Conservation (phyloP, 2,888 invertebrate species). For the Mystacides longicornis region DNA sequence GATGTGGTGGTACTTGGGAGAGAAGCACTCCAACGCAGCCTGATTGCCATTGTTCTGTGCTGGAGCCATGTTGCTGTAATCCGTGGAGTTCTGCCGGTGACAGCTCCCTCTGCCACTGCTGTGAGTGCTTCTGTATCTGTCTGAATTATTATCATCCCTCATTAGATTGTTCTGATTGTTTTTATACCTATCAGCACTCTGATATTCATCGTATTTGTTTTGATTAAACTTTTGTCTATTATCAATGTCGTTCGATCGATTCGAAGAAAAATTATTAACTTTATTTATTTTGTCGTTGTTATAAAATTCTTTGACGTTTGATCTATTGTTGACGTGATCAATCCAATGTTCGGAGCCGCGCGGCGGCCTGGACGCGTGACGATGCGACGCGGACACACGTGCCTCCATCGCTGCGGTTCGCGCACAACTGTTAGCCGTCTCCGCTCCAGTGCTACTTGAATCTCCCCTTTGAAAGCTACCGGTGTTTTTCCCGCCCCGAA, state of each 20-base stretch:
- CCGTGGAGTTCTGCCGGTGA: constrained; percentile 17
- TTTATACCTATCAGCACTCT: constrained; percentile 10
- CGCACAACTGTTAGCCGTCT: constrained; percentile 20
- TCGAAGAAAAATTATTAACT: neutral
- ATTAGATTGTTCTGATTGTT: constrained; percentile 11
- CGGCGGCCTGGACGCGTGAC: constrained; percentile 15
- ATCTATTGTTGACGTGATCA: constrained; percentile 22
- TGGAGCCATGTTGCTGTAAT: constrained; percentile 12
- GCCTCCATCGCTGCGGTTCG: constrained; percentile 32
- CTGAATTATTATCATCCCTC: constrained; percentile 12
- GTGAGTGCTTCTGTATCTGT: constrained; percentile 19
- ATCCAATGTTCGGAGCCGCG: constrained; percentile 24
- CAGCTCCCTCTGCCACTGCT: constrained; percentile 17
- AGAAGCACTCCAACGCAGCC: constrained; percentile 42
- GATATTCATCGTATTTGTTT: constrained; percentile 15
- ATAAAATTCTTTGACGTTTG: constrained; percentile 8
- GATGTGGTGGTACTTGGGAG: constrained; percentile 46
- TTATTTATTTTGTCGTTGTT: constrained; percentile 13
- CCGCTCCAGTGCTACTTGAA: neutral
- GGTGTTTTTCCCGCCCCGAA: constrained; percentile 7
- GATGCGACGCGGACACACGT: constrained; percentile 34
- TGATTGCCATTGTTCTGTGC: constrained; percentile 18
- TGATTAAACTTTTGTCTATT: constrained; percentile 12
- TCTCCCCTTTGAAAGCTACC: constrained; percentile 14
- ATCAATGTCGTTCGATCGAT: constrained; percentile 1